Evolutionary conservation across 2,888 invertebrate species (phyloP), one percentile per base, ranked within the genome.

Genomic region (Drosophila tripunctata): DNA sequence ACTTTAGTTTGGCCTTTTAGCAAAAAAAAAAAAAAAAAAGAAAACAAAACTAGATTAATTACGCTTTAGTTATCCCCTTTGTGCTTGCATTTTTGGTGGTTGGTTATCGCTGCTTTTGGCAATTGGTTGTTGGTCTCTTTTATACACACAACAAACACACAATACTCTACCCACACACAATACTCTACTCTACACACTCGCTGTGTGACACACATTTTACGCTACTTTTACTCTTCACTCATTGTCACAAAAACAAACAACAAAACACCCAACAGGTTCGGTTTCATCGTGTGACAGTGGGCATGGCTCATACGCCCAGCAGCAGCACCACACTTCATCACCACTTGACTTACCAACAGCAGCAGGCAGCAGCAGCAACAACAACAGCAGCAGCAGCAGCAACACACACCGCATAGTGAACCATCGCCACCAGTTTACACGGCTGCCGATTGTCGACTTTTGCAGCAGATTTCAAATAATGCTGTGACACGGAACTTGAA

Each of bases 251-350:
- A 54, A 60, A 66, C 48, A 65, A 27, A 27, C 8, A 27, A 27
- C 27, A 27, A 27, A 66, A 69, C 66, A 64, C 60, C 62, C 79
- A 80, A 82, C 67, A 94, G 96, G 96, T 91, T 97, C 97, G 83
- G 96, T 96, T 89, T 97, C 97, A 84, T 97, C 97, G 88, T 97
- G 96, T 92, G 97, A 96, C 92, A 96, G 96, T 89, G 96, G 96
- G 88, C 96, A 96, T 92, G 96, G 96, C 87, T 96, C 96, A 58
- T 95, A 95, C 90, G 92, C 93, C 82, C 94, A 93, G 82, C 94
- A 93, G 90, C 93, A 76, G 55, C 88, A 70, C 27, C 62, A 51
- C n/a, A n/a, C n/a, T n/a, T 10, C 27, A 27, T 10, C 27, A 10
- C 19, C 72, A 61, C 54, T 36, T 58, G 58, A 56, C 63, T 1